Base-by-base conservation (phyloP, 2,113 vertebrate genomes). In the Tonatia bakeri region DNA sequence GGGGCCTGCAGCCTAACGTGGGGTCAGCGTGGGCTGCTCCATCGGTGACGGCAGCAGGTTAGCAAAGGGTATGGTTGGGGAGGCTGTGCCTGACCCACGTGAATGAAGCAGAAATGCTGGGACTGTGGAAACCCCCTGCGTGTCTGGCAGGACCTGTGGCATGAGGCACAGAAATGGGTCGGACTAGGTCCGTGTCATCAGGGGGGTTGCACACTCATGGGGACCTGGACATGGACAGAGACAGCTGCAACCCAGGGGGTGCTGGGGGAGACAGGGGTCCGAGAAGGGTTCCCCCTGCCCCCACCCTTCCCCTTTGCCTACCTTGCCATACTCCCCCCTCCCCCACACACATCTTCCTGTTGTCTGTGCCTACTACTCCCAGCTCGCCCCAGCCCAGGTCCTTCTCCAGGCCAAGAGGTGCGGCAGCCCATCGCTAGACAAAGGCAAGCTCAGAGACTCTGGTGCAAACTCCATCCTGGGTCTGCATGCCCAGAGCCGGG, bases 81-180 rank as follows among this genome's bases (percentile, higher is more conserved):
- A 43, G 14, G 17, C 10, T 1, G 22, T 1, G 24, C 19, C 47
- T 1, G 43, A 75, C 15, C 76, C 54, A 40, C 8, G 0, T 2
- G 13, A 45, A 36, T 5, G 64, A 91, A 47, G 38, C 36, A 24
- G 26, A 1, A 20, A 26, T 1, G 0, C 59, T 10, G 33, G 59
- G 72, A 10, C 52, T 0, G 0, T 11, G 16, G 69, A 45, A 40
- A 19, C 11, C 54, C 10, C 26, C 14, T 6, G 7, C 2, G 26
- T 5, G 20, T 19, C 56, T 19, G n/a, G 26, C 0, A 0, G 5
- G 20, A 12, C 8, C 28, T n/a, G 12, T 12, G 69, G 65, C 40
- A 19, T 11, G 64, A 65, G 43, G 73, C n/a, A n/a, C 11, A 1
- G 56, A 61, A 22, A 43, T 16, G 14, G 7, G 40, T 28, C n/a